Conservation (phyloP, 2,888 invertebrate genomes). For the Diarsia rubi region DNA sequence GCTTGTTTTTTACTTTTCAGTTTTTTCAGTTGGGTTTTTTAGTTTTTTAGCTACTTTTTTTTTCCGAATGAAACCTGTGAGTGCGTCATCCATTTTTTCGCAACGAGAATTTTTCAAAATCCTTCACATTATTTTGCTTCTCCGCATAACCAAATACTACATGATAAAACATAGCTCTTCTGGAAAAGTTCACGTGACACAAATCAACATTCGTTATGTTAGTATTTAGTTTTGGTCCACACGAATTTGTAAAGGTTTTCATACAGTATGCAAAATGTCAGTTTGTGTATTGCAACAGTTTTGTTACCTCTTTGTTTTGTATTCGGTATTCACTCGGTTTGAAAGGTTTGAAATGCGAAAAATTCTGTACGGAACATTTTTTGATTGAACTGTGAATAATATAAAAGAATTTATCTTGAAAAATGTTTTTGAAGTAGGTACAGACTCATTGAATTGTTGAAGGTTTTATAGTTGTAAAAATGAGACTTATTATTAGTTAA, state of each 20-base stretch:
- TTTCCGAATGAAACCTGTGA: too few relatives aligned
- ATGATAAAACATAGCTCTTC: background rate
- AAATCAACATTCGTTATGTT: conserved; percentile 1
- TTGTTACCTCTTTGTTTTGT: background rate
- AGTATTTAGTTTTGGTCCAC: conserved; percentile 2
- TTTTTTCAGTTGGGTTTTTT: too few relatives aligned
- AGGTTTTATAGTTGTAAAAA: background rate
- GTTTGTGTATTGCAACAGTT: conserved; percentile 1
- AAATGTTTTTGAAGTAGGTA: background rate
- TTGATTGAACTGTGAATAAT: background rate
- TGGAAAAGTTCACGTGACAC: background rate
- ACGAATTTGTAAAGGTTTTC: conserved; percentile 21
- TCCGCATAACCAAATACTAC: too few relatives aligned
- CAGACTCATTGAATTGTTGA: background rate
- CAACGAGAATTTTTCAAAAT: too few relatives aligned
- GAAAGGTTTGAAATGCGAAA: conserved; percentile 3
- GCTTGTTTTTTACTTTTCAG: too few relatives aligned
- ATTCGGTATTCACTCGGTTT: background rate
- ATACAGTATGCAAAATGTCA: background rate
- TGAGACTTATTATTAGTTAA: background rate
- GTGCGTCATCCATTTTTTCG: too few relatives aligned
- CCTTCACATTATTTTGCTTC: too few relatives aligned
- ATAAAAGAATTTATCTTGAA: background rate
- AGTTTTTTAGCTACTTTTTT: too few relatives aligned
- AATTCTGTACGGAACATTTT: background rate